Percentiles rank a stretch among this genome's conserved stretches.
Evolutionary conservation across 2,797 vertebrate species (phyloP).

Genomic region (Syngnathus acus): DNA sequence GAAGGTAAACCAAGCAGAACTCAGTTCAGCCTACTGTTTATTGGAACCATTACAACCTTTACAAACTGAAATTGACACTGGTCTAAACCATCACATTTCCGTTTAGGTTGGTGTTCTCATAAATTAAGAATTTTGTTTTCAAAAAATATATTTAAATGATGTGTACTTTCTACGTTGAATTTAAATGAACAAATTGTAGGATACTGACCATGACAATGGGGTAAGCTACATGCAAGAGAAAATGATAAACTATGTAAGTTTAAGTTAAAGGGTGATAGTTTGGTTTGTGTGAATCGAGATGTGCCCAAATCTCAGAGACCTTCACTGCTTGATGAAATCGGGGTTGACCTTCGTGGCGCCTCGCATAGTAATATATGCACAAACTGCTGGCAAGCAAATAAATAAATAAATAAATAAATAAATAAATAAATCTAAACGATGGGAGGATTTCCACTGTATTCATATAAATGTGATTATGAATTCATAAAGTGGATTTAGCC

Average conservation of each 20-base stretch:
- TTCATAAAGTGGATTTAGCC: background rate
- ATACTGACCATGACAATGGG: too few relatives aligned
- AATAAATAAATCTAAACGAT: too few relatives aligned
- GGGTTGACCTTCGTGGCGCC: too few relatives aligned
- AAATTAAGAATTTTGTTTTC: background rate
- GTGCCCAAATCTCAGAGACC: too few relatives aligned
- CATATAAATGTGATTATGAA: background rate
- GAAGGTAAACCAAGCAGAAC: conserved; percentile 46
- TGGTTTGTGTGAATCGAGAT: too few relatives aligned
- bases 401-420: too few relatives aligned
- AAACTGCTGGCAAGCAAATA: too few relatives aligned
- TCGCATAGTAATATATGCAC: too few relatives aligned
- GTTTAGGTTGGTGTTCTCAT: background rate
- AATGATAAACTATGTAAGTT: background rate
- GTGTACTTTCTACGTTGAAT: background rate
- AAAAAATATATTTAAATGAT: background rate
- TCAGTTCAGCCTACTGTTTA: conserved; percentile 33
- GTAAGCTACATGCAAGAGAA: background rate
- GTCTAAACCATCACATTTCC: conserved; percentile 6
- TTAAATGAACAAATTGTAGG: background rate
- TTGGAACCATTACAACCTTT: conserved; percentile 21
- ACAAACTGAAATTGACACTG: conserved; percentile 11
- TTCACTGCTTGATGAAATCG: too few relatives aligned
- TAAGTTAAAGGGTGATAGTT: too few relatives aligned
- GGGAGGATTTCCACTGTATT: background rate